Conservation (phyloP, 2,888 invertebrate species). For the Drosophila hawaiiensis region DNA sequence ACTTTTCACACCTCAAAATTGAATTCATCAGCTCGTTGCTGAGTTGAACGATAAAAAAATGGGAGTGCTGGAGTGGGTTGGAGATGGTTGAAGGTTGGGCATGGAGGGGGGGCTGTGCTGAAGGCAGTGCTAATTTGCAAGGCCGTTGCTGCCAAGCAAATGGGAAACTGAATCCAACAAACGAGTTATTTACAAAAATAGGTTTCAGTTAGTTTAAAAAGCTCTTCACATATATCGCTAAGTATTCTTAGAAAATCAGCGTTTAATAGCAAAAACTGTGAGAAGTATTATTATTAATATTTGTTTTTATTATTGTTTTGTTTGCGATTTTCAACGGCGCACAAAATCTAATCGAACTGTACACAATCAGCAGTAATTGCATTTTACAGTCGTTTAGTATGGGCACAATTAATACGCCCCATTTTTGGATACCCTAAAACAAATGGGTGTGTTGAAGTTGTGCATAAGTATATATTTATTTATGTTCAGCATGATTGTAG, state of each 20-base stretch:
- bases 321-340: background rate
- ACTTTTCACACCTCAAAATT: constrained; percentile 68
- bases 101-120: background rate
- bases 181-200: constrained; percentile 12
- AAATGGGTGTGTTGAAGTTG: background rate
- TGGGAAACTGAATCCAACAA: constrained; percentile 47
- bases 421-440: background rate
- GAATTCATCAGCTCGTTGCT: constrained; percentile 51
- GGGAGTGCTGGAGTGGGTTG: constrained; percentile 10
- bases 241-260: background rate
- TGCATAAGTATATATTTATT: background rate
- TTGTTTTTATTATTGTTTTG: background rate
- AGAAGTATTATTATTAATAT: background rate
- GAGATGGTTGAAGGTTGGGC: background rate
- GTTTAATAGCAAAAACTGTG: background rate
- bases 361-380: constrained; percentile 66
- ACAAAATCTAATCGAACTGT: constrained; percentile 39
- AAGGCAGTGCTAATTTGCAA: constrained; percentile 71
- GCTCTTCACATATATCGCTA: background rate
- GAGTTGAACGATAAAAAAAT: constrained; percentile 48
- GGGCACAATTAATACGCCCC: constrained; percentile 44
- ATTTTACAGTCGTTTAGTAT: constrained; percentile 74
- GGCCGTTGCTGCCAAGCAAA: constrained; percentile 60
- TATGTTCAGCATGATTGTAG: background rate
- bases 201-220: background rate